Base-by-base conservation (phyloP, 2,888 invertebrate genomes). In the Amaurobius ferox region DNA sequence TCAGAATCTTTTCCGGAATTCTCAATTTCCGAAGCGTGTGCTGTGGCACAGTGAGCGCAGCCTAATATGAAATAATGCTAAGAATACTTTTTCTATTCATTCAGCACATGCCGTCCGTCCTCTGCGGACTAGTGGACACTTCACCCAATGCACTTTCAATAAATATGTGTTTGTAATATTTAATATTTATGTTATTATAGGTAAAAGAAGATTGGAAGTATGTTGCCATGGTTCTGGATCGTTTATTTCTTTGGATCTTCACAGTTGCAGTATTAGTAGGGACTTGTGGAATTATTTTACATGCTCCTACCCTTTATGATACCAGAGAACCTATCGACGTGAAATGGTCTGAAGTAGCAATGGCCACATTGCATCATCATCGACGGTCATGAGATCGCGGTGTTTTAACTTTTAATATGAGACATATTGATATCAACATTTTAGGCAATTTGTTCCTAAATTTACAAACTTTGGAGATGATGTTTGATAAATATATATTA, bases 221-320 rank as follows among this genome's bases (percentile, higher is more conserved):
- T 89, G 92, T 93, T 35, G 93, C 93, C 70, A 92, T 92, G 91
- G 93, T 93, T 16, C 89, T 93, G 86, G 93, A 93, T 88, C 90
- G 93, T 1, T 89, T 93, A 23, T 93, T 93, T 89, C 90, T 93
- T 32, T 92, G 92, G 90, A 92, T 93, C 70, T 93, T 93, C 89
- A 92, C 92, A 26, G 90, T 92, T 2, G 92, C 92, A 29, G 92
- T 92, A 80, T 90, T 92, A 39, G 90, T 92, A 26, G 93, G 93
- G 35, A 93, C 92, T 9, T 89, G 89, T 77, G 90, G 90, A 29
- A 91, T 97, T 89, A 96, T 97, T 89, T 93, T 96, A 62, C 96
- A 96, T 92, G 97, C 97, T 9, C 97, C 97, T 26, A 96, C 96
- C 44, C 93, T 97, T 23, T 97, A 97, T 92, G 96, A 96, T 91